A percentile compares a stretch with the other conserved stretches of the same genome.
Evolutionary conservation across 2,888 invertebrate species (phyloP).

Genomic region (Pterostichus niger): DNA sequence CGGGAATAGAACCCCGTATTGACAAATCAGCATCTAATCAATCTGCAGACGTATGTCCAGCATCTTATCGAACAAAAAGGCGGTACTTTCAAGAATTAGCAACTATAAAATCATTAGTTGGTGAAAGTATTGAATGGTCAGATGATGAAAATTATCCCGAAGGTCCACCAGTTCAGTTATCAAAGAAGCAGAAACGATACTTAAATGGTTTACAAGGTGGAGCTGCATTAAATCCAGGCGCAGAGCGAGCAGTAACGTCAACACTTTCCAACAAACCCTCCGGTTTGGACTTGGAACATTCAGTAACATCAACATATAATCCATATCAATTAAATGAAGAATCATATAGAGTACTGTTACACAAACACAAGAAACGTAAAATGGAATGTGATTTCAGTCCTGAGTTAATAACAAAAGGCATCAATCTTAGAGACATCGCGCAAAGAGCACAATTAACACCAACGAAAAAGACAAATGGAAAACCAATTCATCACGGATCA

Average conservation of each 20-base stretch:
- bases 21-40: constrained; percentile 72
- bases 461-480: constrained; percentile 73
- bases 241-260: constrained; percentile 76
- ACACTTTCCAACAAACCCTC: constrained; percentile 76
- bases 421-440: constrained; percentile 86
- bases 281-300: constrained; percentile 76
- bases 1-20: constrained; percentile 78
- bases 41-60: constrained; percentile 75
- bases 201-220: constrained; percentile 75
- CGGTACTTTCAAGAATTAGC: constrained; percentile 84
- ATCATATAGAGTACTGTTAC: constrained; percentile 84
- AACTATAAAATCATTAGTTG: constrained; percentile 85
- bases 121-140: constrained; percentile 82
- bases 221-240: constrained; percentile 73
- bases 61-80: constrained; percentile 76
- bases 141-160: constrained; percentile 90
- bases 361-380: constrained; percentile 86
- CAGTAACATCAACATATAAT: constrained; percentile 75
- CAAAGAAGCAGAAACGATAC: constrained; percentile 81
- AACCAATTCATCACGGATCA: constrained; percentile 64
- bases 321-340: constrained; percentile 82
- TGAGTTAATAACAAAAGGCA: constrained; percentile 87
- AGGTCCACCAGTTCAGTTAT: constrained; percentile 81
- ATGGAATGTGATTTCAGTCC: constrained; percentile 86
- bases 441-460: constrained; percentile 76